Base-by-base conservation (phyloP, 2,888 invertebrate genomes). In the Callosobruchus maculatus region DNA sequence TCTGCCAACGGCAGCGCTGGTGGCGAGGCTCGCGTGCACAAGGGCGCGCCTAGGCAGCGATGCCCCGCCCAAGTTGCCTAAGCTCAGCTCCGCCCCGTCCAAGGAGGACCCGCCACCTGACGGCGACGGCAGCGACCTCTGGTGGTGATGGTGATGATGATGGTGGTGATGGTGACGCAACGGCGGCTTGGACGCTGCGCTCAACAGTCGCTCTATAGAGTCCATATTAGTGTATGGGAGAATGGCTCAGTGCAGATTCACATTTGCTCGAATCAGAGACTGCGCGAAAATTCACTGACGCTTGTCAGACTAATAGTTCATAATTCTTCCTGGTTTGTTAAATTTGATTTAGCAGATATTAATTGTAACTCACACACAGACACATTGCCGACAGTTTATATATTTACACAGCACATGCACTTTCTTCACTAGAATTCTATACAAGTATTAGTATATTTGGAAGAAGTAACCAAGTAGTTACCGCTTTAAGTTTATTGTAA, bases 151-250 rank as follows among this genome's bases (percentile, higher is more conserved):
- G 67, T 4, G 75, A 72, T 31, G 70, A 31, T 4, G 75, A 31
- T 3, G 74, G 5, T 21, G 72, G 67, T 49, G 49, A 49, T 49
- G 68, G 21, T 22, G 68, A 68, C 22, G 68, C 22, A 49, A 26
- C 73, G 7, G 67, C 75, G 72, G 76, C 70, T 73, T 77, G 70
- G 49, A 49, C 49, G 90, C 90, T 85, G 93, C 92, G 84, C 90
- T 90, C 92, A 94, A 94, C 85, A 94, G 88, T 84, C 94, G 92
- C 86, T 95, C 93, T 88, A 95, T 88, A 83, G 94, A 94, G 90
- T 95, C 95, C 95, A 95, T 95, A 21, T 68, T 68, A 22, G 20
- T 7, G 68, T 7, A 7, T 68, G 68, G 68, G 20, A 20, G 68
- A 21, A 21, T 68, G 21, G 7, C 21, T 68, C 68, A 68, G 3